Evolutionary conservation across 53 echinoderm and acorn worm genomes (phyloP), one percentile per base, ranked within the genome.

Genomic region (Henricia sp.): DNA sequence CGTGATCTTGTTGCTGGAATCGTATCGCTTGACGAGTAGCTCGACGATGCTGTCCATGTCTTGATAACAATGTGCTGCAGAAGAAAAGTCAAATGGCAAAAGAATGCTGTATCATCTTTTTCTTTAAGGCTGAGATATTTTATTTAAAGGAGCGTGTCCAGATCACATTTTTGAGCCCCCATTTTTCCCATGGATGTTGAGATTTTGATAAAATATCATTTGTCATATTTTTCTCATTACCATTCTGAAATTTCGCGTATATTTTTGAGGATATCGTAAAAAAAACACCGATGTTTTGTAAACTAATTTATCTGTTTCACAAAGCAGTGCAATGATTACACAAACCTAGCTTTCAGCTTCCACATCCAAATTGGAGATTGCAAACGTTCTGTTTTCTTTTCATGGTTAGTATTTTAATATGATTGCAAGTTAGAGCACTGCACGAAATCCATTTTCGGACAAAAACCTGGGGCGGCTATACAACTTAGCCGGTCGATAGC

Each of bases 11-110:
- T 20, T 60, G 32, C 11, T 28, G 41, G 77, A 59, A 43, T 60
- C 60, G 23, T 43, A 77, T n/a, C 43, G 11, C 12, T 33, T 11
- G 19, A 77, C 77, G 28, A 13, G 17, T 32, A 77, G 28, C 2
- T 59, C 60, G 3, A 42, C 26, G 16, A 77, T 77, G 41, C n/a
- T 77, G 44, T 77, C 60, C 59, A 77, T 59, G 59, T 77, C 77
- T 14, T 77, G 59, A 30, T 77, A 77, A 17, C 77, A 77, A 42
- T 77, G 60, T 14, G 29, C 77, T 77, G 42, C 2, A 58, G 27
- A 13, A 28, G 26, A 26, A 8, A 2, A 44, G n/a, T n/a, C n/a
- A n/a, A n/a, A n/a, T 55, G 55, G 19, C 48, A 16, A 48, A 16
- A 48, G 48, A 48, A 16, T 16, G 16, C 9, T 9, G 9, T 48